phyloP scores from a whole-genome alignment of 2,888 invertebrate species.

The Cosmia pyralina region DNA sequence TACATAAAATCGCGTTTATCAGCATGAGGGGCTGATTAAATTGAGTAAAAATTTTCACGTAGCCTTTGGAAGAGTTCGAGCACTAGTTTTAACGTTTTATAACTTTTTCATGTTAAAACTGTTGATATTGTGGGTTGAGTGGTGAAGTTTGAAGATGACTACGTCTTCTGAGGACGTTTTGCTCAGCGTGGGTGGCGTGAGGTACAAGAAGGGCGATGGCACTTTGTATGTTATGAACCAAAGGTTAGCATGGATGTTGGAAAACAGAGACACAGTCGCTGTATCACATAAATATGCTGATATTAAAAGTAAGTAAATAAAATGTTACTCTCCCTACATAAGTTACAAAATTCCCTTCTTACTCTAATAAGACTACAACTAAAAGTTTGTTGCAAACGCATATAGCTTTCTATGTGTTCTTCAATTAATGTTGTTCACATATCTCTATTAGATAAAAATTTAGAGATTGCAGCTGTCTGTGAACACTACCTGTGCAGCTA shows the following conservation, averaged over 20 bases:
- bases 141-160: constrained; percentile 90
- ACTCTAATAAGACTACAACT: neutral
- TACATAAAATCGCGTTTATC: constrained; percentile 27
- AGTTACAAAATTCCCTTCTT: neutral
- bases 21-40: constrained; percentile 43
- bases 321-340: neutral
- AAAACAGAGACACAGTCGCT: constrained; percentile 97
- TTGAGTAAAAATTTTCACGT: constrained; percentile 52
- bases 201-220: constrained; percentile 99
- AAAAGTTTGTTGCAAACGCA: neutral
- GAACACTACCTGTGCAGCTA: constrained; percentile 25
- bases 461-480: neutral
- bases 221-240: constrained; percentile 98
- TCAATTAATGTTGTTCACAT: constrained; percentile 15
- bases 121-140: constrained; percentile 52
- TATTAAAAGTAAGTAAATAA: constrained; percentile 95
- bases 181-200: constrained; percentile 97
- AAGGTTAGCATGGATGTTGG: constrained; percentile 98
- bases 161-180: constrained; percentile 98
- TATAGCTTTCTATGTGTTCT: neutral
- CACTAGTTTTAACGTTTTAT: constrained; percentile 64
- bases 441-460: constrained; percentile 9
- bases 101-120: constrained; percentile 66
- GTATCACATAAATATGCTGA: constrained; percentile 98
- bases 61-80: constrained; percentile 62